Base-by-base conservation (phyloP, 2,113 vertebrate genomes). In the Eulacestoma nigropectus region DNA sequence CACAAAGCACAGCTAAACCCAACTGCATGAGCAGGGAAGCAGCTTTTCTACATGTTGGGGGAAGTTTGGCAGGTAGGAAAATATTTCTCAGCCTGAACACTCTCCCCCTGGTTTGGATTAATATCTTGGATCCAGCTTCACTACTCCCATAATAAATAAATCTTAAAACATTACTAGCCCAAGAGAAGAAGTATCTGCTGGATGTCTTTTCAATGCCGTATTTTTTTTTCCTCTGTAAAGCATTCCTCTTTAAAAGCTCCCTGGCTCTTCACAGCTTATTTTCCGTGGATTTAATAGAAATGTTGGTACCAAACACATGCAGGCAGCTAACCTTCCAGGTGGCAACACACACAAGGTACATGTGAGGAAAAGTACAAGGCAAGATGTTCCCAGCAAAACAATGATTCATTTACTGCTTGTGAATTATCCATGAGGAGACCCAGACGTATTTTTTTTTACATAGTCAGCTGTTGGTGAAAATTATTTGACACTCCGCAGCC, bases 51-150 rank as follows among this genome's bases (percentile, higher is more conserved):
- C 9, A 8, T 17, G 29, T n/a, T 79, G 56, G 42, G 44, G 57
- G 12, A 89, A 69, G 41, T 46, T 86, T 81, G 53, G 59, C 63
- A 93, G 49, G 75, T 88, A 67, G 62, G 56, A 90, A 88, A 93
- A 67, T 78, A 90, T 73, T 90, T 94, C 78, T 95, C 33, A 89
- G 68, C 22, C 22, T 76, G 72, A 92, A 88, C 8, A 12, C 26
- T 84, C 26, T 83, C 49, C 64, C 60, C 89, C 80, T 63, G 68
- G 39, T 88, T 94, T 73, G 80, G 68, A 95, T 93, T 91, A 96
- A 94, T 67, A 95, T 9, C 41, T 82, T 46, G 64, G 65, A 35
- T 89, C 69, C 39, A 42, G 37, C 65, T 75, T 87, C 72, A 72
- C 49, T 53, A 33, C 18, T 79, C 74, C 87, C 65, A 41, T 39